Percentiles rank a stretch among this genome's conserved stretches.
phyloP scores from a whole-genome alignment of 2,113 vertebrate genomes.

The Pogonocichla stellata region DNA sequence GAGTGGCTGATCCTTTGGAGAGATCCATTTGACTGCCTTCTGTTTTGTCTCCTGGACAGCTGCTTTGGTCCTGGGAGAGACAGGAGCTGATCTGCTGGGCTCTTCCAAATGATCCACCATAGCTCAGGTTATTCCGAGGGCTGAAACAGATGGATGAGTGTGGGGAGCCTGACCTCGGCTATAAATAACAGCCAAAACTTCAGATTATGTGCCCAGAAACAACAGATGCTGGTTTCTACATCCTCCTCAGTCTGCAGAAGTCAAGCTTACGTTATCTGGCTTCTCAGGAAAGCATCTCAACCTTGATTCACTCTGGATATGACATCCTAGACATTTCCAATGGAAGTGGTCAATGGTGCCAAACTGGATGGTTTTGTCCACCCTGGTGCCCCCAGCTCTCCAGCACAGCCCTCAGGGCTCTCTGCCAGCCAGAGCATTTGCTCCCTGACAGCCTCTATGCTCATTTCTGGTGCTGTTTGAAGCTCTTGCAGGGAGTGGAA shows the following conservation, averaged over 20 bases:
- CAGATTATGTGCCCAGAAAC: not conserved
- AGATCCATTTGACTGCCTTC: not conserved
- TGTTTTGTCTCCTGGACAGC: not conserved
- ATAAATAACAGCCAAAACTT: not conserved
- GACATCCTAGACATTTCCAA: not conserved
- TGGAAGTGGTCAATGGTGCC: not conserved
- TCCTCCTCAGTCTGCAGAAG: not conserved
- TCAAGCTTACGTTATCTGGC: not conserved
- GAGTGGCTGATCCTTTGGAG: not conserved
- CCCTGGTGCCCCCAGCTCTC: not conserved
- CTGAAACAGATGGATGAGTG: not conserved
- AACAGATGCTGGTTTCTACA: not conserved
- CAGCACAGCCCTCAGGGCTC: not conserved
- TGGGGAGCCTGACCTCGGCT: not conserved
- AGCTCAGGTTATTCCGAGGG: not conserved
- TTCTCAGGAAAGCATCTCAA: not conserved
- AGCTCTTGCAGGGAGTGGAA: slow-evolving; percentile 16
- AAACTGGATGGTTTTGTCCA: fast-evolving
- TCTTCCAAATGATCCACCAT: not conserved
- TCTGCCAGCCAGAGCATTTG: not conserved
- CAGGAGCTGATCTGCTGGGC: not conserved
- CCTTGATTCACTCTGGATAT: not conserved
- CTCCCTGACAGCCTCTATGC: not conserved
- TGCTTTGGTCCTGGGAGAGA: not conserved
- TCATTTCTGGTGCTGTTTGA: not conserved